These are phyloP conservation scores for Melitaea cinxia DNA, from an alignment of 1,140 invertebrate species.

Conservation along the genomic window DNA sequence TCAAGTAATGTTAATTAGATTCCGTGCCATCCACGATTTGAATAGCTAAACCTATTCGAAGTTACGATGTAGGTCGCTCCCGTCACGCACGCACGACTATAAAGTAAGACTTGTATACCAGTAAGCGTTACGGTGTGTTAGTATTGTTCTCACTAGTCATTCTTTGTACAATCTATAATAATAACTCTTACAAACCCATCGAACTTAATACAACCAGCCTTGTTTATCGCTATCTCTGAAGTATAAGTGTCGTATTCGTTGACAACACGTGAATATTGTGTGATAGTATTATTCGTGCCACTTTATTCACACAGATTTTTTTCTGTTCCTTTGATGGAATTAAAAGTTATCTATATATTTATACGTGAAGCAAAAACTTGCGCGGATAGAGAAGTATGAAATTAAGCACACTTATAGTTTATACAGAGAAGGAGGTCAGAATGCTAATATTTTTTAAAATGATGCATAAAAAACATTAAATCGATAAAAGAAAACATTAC, in stretches of 20 bases:
- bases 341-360: no score
- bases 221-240: constrained; percentile 20
- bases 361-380: no score
- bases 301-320: no score
- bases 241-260: not conserved
- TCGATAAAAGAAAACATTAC: no score
- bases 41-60: constrained; percentile 54
- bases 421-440: no score
- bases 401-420: no score
- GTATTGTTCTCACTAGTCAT: constrained; percentile 44
- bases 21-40: constrained; percentile 49
- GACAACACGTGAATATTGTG: constrained; percentile 10
- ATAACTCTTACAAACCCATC: constrained; percentile 36
- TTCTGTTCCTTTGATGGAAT: no score
- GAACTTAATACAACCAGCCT: constrained; percentile 35
- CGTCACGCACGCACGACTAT: constrained; percentile 56
- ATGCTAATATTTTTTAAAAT: no score
- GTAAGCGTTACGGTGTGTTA: constrained; percentile 36
- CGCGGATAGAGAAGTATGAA: no score
- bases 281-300: not conserved
- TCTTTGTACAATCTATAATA: constrained; percentile 42
- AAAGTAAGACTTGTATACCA: constrained; percentile 33
- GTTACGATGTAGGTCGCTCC: constrained; percentile 60
- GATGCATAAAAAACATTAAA: no score
- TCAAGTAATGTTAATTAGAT: constrained; percentile 49